phyloP scores from a whole-genome alignment of 2,113 vertebrate genomes.

The Cricetomys ansorgei region DNA sequence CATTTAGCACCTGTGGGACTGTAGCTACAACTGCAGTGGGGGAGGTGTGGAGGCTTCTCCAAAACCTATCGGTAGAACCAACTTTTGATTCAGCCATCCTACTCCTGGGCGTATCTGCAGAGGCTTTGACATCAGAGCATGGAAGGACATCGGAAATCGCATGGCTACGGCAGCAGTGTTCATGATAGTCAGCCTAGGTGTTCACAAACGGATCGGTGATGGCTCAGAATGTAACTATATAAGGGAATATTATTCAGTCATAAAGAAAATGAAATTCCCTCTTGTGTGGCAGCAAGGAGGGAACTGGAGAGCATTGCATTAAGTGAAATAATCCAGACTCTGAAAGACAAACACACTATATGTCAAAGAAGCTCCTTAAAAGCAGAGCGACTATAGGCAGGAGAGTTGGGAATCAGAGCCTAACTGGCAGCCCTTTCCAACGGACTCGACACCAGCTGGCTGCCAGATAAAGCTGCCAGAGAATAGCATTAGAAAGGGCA shows the following conservation, averaged over 20 bases:
- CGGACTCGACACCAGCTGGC: background rate
- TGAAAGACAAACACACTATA: background rate
- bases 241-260: background rate
- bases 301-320: background rate
- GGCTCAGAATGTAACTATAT: background rate
- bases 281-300: too few species aligned
- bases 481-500: background rate
- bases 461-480: background rate
- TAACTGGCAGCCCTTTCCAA: too few species aligned
- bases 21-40: too few species aligned
- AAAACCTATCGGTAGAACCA: background rate
- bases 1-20: background rate
- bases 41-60: background rate
- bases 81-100: background rate
- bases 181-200: background rate
- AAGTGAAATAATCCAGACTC: background rate
- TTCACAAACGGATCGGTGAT: background rate
- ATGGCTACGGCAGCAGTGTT: background rate
- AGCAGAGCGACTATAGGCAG: too few species aligned
- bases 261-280: background rate
- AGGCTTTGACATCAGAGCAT: accelerated
- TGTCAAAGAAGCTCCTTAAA: background rate
- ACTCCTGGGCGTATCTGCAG: too few species aligned
- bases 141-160: background rate
- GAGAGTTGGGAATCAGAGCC: too few species aligned